A percentile compares a stretch with the other conserved stretches of the same genome.
These are phyloP conservation scores for Leucophenga montana DNA, from an alignment of 2,888 invertebrate genomes.

Conservation along the genomic window DNA sequence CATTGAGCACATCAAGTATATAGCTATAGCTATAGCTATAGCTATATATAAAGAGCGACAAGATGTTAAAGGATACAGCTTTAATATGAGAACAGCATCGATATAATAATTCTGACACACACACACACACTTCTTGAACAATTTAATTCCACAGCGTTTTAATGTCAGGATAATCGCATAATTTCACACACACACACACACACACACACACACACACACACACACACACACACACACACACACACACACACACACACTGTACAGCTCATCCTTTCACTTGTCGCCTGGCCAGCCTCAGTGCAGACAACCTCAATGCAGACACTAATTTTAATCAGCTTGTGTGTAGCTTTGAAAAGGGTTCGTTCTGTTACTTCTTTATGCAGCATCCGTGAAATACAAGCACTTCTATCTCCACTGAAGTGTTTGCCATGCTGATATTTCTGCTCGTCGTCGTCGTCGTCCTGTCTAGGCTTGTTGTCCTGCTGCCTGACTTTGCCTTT, in stretches of 20 bases:
- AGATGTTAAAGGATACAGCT: not conserved
- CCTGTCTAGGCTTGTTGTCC: not conserved
- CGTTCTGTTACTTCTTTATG: not conserved
- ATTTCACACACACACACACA: too few species aligned
- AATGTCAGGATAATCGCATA: conserved; percentile 56
- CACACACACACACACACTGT: not conserved
- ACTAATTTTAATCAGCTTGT: conserved; percentile 36
- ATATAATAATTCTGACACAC: conserved; percentile 35
- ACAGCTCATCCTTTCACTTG: not conserved
- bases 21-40: too few species aligned
- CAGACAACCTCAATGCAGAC: conserved; percentile 28
- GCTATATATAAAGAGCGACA: too few species aligned
- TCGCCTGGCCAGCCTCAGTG: not conserved
- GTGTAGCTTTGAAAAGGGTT: conserved; percentile 20
- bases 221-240: not conserved
- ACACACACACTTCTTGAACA: conserved; percentile 44
- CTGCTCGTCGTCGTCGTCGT: conserved; percentile 20
- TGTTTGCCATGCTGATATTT: not conserved
- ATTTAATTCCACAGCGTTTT: conserved; percentile 57
- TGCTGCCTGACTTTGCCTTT: not conserved
- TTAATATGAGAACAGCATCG: conserved; percentile 31
- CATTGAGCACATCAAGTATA: conserved; percentile 32
- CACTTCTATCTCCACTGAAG: not conserved
- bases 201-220: too few species aligned
- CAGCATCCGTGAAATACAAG: not conserved